Base-by-base conservation (phyloP, 1,140 invertebrate species). In the Trichonephila clavipes region DNA sequence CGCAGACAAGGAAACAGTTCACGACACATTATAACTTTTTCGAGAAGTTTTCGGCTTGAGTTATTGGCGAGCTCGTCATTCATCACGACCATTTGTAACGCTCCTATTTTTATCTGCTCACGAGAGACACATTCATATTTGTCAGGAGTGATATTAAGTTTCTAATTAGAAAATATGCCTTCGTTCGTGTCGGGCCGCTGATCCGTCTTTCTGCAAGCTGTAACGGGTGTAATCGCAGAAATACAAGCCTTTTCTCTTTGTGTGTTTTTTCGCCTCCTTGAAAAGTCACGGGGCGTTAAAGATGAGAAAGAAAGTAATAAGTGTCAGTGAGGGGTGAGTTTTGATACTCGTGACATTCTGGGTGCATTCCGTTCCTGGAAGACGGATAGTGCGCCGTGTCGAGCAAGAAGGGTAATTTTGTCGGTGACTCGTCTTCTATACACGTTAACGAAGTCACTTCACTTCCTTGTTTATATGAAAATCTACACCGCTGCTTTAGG, bases 81-180 rank as follows among this genome's bases (percentile, higher is more conserved):
- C 72, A 90, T 90, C 89, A 90, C 44, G 72, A 14, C 16, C 21
- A 82, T 82, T 61, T 62, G 86, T 40, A 62, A 88, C 59, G 69
- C 19, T 44, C 8, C 69, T 90, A 90, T 90, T 82, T 90, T 61
- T 64, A 82, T 21, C 86, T 10, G 7, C 19, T 66, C 86, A 64
- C 86, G 86, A 88, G 14, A 62, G 18, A 21, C 51, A 8, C 28
- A 83, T 44, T 34, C 34, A 44, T 64, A 87, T 87, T 92, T 92
- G 91, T 87, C 91, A 92, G 24, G 44, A 34, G 40, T 66, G 61
- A 61, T 62, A 92, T 77, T 77, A 72, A 72, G 34, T 92, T 92
- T 87, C 91, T 87, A 86, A 92, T 92, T 92, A 82, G 89, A 82
- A 90, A 90, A 59, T 81, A 90, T 40, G 72, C 59, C 88, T n/a